Evolutionary conservation across 2,888 invertebrate species (phyloP).

Genomic region (Leptinotarsa peninsularis): DNA sequence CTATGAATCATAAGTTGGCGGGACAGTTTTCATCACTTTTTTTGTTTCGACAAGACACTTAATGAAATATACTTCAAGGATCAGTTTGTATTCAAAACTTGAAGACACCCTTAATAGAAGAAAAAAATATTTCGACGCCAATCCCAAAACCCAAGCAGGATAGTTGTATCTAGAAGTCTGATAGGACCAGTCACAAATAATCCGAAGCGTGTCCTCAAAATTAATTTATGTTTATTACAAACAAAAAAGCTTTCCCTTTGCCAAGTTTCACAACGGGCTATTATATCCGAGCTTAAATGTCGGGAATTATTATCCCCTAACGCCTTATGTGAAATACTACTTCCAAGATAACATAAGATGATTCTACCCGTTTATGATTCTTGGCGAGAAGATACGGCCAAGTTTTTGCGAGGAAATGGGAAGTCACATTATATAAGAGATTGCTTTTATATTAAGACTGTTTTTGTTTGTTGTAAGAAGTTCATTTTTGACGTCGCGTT

Average conservation of each 20-base stretch:
- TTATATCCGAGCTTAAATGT: slow-evolving; percentile 52
- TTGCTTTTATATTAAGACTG: slow-evolving; percentile 36
- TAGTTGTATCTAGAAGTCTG: not conserved
- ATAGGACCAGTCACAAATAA: slow-evolving; percentile 4
- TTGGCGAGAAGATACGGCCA: slow-evolving; percentile 37
- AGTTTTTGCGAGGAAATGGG: slow-evolving; percentile 39
- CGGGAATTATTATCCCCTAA: slow-evolving; percentile 54
- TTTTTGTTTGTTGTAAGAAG: slow-evolving; percentile 13
- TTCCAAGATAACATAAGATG: slow-evolving; percentile 48
- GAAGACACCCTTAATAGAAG: too few relatives aligned
- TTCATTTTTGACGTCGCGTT: too few relatives aligned
- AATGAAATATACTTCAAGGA: too few relatives aligned
- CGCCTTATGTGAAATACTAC: slow-evolving; percentile 51
- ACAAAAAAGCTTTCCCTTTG: slow-evolving; percentile 58
- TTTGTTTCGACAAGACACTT: too few relatives aligned
- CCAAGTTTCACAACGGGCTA: slow-evolving; percentile 54
- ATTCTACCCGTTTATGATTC: slow-evolving; percentile 43
- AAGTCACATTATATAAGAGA: slow-evolving; percentile 42
- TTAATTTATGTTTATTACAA: slow-evolving; percentile 63
- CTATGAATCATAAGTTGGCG: too few relatives aligned
- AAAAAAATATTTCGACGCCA: too few relatives aligned
- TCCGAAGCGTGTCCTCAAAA: slow-evolving; percentile 45
- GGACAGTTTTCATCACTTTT: too few relatives aligned
- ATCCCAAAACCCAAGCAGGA: not conserved
- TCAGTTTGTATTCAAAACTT: too few relatives aligned